phyloP scores from a whole-genome alignment of 2,797 vertebrate genomes.

The Geotrypetes seraphini region DNA sequence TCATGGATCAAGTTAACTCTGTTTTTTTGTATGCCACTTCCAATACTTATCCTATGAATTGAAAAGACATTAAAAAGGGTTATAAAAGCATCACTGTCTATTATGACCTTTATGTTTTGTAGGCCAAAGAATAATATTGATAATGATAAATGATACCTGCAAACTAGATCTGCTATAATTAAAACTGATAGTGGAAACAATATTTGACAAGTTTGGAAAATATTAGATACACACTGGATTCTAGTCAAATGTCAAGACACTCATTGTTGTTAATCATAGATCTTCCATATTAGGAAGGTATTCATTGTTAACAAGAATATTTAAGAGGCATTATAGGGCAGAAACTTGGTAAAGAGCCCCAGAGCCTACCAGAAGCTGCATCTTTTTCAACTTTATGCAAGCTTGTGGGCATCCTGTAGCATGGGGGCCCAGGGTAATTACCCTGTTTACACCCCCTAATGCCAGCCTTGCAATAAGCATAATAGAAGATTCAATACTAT shows the following conservation, averaged over 20 bases:
- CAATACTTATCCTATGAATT: too few species aligned
- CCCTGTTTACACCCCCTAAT: too few species aligned
- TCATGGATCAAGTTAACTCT: too few species aligned
- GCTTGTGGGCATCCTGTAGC: too few species aligned
- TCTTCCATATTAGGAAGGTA: neutral
- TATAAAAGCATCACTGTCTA: neutral
- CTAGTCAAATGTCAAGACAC: neutral
- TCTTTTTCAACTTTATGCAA: too few species aligned
- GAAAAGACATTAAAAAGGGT: neutral
- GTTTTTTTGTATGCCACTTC: too few species aligned
- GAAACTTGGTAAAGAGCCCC: too few species aligned
- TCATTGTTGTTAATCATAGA: neutral
- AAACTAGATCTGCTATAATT: neutral
- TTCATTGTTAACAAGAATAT: neutral
- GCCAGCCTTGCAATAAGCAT: too few species aligned
- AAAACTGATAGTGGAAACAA: neutral
- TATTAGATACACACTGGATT: neutral
- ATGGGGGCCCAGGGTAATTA: too few species aligned
- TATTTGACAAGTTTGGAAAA: neutral
- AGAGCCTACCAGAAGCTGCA: too few species aligned
- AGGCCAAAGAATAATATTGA: neutral
- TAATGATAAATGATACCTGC: neutral
- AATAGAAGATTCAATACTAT: too few species aligned
- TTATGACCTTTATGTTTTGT: neutral
- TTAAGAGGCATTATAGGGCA: constrained; percentile 5